Evolutionary conservation across 2,113 vertebrate genomes (phyloP).

Genomic region (Hymenochirus boettgeri): DNA sequence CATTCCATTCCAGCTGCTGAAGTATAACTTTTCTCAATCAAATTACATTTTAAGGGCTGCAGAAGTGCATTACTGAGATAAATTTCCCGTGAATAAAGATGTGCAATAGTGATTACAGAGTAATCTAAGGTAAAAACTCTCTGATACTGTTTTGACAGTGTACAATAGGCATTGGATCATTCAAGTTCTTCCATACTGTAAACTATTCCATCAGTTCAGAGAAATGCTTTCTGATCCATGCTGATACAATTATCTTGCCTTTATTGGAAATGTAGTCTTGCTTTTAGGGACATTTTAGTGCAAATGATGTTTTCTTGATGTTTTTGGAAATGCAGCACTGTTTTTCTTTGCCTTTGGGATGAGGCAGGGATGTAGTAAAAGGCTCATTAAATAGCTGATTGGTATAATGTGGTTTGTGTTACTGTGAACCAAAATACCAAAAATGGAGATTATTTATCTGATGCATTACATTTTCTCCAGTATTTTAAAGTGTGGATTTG

Average conservation of each 20-base stretch:
- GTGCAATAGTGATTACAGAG: slow-evolving; percentile 53
- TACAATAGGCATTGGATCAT: slow-evolving; percentile 46
- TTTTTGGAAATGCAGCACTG: slow-evolving; percentile 67
- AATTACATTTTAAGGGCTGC: slow-evolving; percentile 56
- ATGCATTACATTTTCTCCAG: slow-evolving; percentile 42
- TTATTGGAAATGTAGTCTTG: slow-evolving; percentile 81
- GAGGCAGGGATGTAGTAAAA: slow-evolving; percentile 73
- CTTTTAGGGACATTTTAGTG: slow-evolving; percentile 81
- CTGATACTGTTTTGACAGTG: slow-evolving; percentile 53
- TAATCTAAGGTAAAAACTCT: slow-evolving; percentile 49
- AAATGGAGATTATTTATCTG: slow-evolving; percentile 48
- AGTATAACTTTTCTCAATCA: slow-evolving; percentile 52
- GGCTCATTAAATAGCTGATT: slow-evolving; percentile 71
- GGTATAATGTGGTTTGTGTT: slow-evolving; percentile 62
- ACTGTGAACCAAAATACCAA: slow-evolving; percentile 50
- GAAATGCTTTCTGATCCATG: slow-evolving; percentile 81
- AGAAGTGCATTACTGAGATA: slow-evolving; percentile 45
- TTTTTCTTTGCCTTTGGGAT: slow-evolving; percentile 74
- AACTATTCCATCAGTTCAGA: slow-evolving; percentile 69
- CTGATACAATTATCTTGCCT: slow-evolving; percentile 77
- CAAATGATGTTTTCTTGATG: slow-evolving; percentile 79
- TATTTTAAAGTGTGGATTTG: slow-evolving; percentile 49
- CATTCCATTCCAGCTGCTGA: slow-evolving; percentile 45
- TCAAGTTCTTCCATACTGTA: slow-evolving; percentile 58
- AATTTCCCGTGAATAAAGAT: slow-evolving; percentile 61